These are phyloP conservation scores for Paratilapia polleni DNA, from an alignment of 2,113 vertebrate genomes.

Conservation along the genomic window DNA sequence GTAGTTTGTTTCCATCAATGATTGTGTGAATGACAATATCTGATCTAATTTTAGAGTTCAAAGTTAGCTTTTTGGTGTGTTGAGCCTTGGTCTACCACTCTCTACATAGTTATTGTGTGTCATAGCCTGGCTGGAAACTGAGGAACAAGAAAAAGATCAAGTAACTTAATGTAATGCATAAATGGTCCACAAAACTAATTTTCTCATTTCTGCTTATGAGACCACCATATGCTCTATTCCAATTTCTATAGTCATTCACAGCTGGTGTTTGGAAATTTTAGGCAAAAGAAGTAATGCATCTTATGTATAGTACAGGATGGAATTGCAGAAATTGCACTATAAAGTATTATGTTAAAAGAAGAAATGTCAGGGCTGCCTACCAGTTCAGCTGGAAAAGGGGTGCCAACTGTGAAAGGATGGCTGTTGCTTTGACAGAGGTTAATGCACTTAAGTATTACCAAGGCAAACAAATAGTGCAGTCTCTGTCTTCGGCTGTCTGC, in stretches of 20 bases:
- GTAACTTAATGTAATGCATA: neutral
- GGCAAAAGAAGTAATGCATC: neutral
- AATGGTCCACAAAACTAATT: neutral
- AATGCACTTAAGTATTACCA: neutral
- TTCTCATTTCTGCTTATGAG: neutral
- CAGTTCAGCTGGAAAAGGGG: neutral
- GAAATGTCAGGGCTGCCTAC: no score
- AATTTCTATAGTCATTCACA: neutral
- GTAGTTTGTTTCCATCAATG: conserved; percentile 6
- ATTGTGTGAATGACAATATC: neutral
- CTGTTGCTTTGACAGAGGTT: neutral
- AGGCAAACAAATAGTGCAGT: neutral
- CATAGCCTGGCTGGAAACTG: neutral
- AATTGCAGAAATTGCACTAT: neutral
- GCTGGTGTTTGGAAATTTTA: neutral
- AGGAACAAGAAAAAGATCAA: neutral
- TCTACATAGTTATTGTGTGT: neutral
- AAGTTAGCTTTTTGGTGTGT: neutral
- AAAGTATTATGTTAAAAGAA: neutral
- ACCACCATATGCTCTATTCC: neutral
- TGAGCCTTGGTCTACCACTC: neutral
- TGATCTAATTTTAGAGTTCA: neutral
- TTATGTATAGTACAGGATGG: neutral
- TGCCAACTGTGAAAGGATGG: neutral
- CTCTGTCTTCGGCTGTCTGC: no score